A percentile compares a stretch with the other conserved stretches of the same genome.
These are phyloP conservation scores for Chelmon rostratus DNA, from an alignment of 2,797 vertebrate species.

Conservation along the genomic window DNA sequence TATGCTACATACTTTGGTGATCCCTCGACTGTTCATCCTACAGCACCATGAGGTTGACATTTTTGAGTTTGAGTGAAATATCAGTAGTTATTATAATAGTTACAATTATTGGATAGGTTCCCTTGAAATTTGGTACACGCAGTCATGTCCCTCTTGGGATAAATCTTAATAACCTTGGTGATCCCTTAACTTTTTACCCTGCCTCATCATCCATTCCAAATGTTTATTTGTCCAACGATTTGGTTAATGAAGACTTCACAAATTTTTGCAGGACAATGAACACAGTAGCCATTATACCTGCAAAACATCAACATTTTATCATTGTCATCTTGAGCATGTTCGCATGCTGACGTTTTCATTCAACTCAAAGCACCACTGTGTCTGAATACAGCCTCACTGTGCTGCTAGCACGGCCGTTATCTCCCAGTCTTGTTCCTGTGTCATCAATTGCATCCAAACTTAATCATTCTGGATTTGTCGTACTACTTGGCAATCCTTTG, in stretches of 20 bases:
- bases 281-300: not conserved
- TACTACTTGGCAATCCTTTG: slow-evolving; percentile 10
- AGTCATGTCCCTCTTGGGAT: not conserved
- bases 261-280: not conserved
- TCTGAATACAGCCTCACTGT: not conserved
- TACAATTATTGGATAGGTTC: not conserved
- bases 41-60: too few species aligned
- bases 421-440: not conserved
- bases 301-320: not conserved
- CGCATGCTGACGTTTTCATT: not conserved
- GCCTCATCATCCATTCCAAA: too few species aligned
- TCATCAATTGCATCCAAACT: not conserved
- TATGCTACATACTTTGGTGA: too few species aligned
- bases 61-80: too few species aligned
- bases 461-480: slow-evolving; percentile 6
- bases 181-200: too few species aligned
- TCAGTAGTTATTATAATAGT: too few species aligned
- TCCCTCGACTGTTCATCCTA: too few species aligned
- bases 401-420: not conserved
- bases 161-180: not conserved
- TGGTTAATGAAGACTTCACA: not conserved
- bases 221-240: too few species aligned
- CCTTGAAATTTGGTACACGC: not conserved
- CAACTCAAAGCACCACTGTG: not conserved
- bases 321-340: not conserved